Evolutionary conservation across 2,888 invertebrate species (phyloP), one percentile per base, ranked within the genome.

Genomic region (Cryptocheilus praepositus): DNA sequence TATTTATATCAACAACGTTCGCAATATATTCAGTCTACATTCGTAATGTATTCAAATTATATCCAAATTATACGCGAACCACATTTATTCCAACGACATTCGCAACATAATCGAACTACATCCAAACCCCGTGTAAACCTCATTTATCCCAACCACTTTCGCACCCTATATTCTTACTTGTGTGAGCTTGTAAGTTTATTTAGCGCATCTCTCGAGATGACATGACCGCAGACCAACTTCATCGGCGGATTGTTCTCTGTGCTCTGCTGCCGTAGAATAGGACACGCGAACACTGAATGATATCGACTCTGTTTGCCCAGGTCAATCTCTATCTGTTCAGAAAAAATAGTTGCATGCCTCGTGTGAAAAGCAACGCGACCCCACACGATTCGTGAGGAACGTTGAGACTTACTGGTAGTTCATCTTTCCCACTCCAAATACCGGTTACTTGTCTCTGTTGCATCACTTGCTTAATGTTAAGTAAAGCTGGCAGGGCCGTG

Each of bases 251-350:
- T 99, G 79, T 93, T 93, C 80, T 98, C 97, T 0, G 97, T 96
- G 53, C 97, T 96, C 89, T 99, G 99, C 87, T 98, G 98, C 63
- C 98, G 93, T 70, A 99, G 91, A 84, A 99, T 99, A 8, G 99
- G 99, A 89, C 99, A 99, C 21, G 99, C 98, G 90, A 99, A 99
- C 86, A 98, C 96, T 5, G 98, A 99, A 90, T 99, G 99, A 89
- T 97, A 98, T 77, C 96, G 94, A 84, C 95, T 95, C 75, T 97
- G 96, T 64, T 92, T 92, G 46, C 98, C 98, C 75, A 98, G 92
- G 85, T 98, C 97, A 68, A 98, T 95, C 90, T 98, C 98, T 89
- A 99, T 98, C 97, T 97, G 88, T 51, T 86, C 83, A 67, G 56
- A 16, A 52, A 8, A 15, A 49, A 36, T 36, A 36, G 36, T 36